Evolutionary conservation across 2,113 vertebrate genomes (phyloP).

Genomic region (Mastomys natalensis): DNA sequence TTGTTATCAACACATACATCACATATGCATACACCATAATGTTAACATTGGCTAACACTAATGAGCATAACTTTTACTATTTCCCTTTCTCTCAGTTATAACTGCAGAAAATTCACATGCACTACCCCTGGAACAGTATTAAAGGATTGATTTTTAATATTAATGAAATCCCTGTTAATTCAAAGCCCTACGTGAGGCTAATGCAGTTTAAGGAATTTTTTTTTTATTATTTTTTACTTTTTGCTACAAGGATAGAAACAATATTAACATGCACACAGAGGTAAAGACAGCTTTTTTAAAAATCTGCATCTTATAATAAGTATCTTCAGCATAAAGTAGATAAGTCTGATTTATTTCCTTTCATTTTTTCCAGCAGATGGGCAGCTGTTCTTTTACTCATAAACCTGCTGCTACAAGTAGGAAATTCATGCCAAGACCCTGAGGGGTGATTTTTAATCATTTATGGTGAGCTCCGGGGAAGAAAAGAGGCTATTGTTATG

Average conservation of each 20-base stretch:
- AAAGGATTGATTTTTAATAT: constrained; percentile 50
- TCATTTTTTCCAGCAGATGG: constrained; percentile 65
- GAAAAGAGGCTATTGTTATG: constrained; percentile 65
- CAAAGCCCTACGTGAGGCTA: not conserved
- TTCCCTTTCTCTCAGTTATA: constrained; percentile 19
- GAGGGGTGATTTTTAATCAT: constrained; percentile 76
- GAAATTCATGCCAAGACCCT: constrained; percentile 58
- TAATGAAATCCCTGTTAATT: constrained; percentile 4
- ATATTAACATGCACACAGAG: not conserved
- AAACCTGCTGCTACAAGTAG: constrained; percentile 65
- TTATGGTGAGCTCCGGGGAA: constrained; percentile 56
- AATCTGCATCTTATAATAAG: constrained; percentile 17
- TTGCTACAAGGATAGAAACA: constrained; percentile 44
- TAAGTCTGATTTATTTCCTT: constrained; percentile 71
- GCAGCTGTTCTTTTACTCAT: constrained; percentile 61
- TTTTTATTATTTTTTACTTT: not conserved
- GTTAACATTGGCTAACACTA: not conserved
- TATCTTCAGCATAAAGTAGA: constrained; percentile 56
- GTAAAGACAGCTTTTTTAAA: constrained; percentile 7
- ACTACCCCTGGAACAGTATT: not conserved
- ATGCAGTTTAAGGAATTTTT: constrained; percentile 11
- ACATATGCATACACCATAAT: not conserved
- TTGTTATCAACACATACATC: not conserved
- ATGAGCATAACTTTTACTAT: not conserved
- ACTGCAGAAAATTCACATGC: constrained; percentile 10